A percentile compares a stretch with the other conserved stretches of the same genome.
Evolutionary conservation across 1,140 invertebrate species (phyloP).

Genomic region (Paraescarpia echinospica): DNA sequence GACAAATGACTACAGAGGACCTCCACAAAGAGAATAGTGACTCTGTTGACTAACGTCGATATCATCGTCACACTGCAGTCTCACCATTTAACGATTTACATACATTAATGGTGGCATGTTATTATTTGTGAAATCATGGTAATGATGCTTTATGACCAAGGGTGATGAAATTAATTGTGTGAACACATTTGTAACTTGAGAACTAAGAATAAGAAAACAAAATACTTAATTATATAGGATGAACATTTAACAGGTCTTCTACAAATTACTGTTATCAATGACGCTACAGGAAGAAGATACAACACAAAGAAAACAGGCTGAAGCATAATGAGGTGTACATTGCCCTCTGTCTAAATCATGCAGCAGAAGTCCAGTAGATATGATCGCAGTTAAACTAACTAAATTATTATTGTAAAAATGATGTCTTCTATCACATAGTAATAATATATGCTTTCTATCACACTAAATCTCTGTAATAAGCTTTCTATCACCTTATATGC

Average conservation of each 20-base stretch:
- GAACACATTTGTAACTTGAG: not conserved
- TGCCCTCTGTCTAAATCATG: too few species aligned
- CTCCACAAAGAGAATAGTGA: not conserved
- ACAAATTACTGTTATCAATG: too few species aligned
- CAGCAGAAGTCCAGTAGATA: too few species aligned
- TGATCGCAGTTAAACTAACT: too few species aligned
- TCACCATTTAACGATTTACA: not conserved
- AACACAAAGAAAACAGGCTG: too few species aligned
- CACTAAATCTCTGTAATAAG: too few species aligned
- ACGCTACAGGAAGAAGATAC: too few species aligned
- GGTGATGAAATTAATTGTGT: not conserved
- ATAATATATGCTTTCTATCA: too few species aligned
- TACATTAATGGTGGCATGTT: not conserved
- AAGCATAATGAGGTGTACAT: too few species aligned
- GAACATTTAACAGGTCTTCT: not conserved
- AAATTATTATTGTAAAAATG: too few species aligned
- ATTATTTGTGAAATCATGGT: not conserved
- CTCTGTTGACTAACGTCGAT: not conserved
- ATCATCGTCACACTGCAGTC: not conserved
- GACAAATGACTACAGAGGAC: constrained; percentile 47
- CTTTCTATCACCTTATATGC: too few species aligned
- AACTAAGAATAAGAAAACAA: not conserved
- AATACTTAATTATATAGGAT: not conserved
- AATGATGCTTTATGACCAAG: not conserved
- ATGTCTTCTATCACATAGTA: too few species aligned